Conservation (phyloP, 1,140 invertebrate genomes). For the Camponotus vicinus region DNA sequence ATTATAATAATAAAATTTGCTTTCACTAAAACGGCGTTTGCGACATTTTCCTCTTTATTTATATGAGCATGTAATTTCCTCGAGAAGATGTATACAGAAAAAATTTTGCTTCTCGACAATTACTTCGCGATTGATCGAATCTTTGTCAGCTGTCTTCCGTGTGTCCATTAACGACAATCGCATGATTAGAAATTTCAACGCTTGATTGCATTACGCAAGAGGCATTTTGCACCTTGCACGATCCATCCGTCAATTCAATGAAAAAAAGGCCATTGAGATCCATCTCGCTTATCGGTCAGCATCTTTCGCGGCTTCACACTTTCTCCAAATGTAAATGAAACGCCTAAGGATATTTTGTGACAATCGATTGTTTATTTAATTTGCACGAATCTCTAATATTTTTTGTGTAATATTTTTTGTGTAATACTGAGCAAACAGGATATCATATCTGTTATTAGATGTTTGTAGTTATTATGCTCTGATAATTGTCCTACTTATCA, state of each 20-base stretch:
- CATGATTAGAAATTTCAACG: slow-evolving; percentile 45
- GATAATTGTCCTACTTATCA: slow-evolving; percentile 43
- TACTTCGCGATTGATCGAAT: background rate
- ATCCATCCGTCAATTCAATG: background rate
- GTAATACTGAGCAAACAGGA: background rate
- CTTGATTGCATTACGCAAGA: slow-evolving; percentile 54
- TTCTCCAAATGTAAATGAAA: slow-evolving; percentile 71
- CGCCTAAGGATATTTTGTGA: slow-evolving; percentile 8
- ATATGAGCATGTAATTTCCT: background rate
- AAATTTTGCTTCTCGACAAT: background rate
- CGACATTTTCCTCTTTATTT: background rate
- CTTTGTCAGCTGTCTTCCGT: slow-evolving; percentile 16
- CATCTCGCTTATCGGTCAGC: slow-evolving; percentile 7
- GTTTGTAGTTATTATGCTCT: slow-evolving; percentile 39
- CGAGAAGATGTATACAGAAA: background rate
- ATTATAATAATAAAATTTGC: slow-evolving; percentile 31
- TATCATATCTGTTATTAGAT: background rate
- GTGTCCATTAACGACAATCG: slow-evolving; percentile 37
- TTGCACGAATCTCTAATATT: background rate
- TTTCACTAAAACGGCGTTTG: background rate
- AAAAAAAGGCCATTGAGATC: slow-evolving; percentile 41
- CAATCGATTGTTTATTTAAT: slow-evolving; percentile 56
- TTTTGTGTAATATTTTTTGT: background rate
- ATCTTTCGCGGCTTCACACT: slow-evolving; percentile 50
- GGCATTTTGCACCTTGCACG: slow-evolving; percentile 59